These are phyloP conservation scores for Bolinopsis microptera DNA, from an alignment of 37 sponge, comb jelly and placozoan species.

Conservation along the genomic window DNA sequence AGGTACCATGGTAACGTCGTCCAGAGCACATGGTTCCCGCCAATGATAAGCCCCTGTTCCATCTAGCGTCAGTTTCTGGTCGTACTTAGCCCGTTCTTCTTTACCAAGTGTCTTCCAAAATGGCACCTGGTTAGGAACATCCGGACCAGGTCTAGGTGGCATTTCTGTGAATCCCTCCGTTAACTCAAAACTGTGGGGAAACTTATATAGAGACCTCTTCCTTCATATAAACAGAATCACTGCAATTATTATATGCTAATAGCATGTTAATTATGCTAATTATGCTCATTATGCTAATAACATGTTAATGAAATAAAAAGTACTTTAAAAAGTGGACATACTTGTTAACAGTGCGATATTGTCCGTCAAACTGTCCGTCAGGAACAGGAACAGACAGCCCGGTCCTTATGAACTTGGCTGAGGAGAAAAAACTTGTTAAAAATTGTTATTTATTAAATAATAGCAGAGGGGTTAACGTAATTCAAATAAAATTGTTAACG, in stretches of 20 bases:
- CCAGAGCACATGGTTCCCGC: conserved; percentile 53
- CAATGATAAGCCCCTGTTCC: conserved; percentile 59
- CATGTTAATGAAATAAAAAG: no score
- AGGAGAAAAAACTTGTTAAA: neutral
- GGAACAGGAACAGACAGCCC: neutral
- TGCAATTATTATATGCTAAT: no score
- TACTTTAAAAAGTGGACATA: no score
- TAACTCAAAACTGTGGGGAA: neutral
- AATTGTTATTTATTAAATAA: no score
- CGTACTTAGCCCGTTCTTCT: conserved; percentile 13
- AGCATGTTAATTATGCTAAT: no score
- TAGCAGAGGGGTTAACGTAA: no score
- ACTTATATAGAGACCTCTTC: neutral
- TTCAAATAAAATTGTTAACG: no score
- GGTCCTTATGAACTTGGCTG: conserved; percentile 43
- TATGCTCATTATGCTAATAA: no score
- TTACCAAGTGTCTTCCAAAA: conserved; percentile 54
- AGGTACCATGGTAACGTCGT: conserved; percentile 65
- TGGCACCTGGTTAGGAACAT: neutral
- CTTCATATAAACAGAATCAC: no score
- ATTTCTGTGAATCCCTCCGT: conserved; percentile 14
- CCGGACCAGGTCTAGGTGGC: neutral
- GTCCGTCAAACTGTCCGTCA: neutral
- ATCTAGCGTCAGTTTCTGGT: conserved; percentile 41
- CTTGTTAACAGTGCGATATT: neutral